Evolutionary conservation across 2,797 vertebrate species (phyloP).

Genomic region (Mormyrops boulengeri): DNA sequence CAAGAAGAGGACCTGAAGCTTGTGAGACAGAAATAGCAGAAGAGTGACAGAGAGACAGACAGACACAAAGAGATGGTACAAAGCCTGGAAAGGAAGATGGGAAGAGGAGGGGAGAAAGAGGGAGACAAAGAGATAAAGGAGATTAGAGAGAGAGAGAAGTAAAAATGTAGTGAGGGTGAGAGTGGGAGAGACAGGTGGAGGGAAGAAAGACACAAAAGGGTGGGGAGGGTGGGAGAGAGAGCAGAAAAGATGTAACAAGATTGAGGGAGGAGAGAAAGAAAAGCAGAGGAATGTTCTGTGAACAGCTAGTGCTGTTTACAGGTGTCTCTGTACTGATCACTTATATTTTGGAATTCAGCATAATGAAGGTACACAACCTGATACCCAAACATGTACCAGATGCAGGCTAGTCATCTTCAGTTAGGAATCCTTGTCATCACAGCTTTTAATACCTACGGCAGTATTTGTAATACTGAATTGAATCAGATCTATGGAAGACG

Average conservation of each 20-base stretch:
- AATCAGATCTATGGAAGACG: not conserved
- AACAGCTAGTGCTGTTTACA: not conserved
- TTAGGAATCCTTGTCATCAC: not conserved
- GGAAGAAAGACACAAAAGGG: not conserved
- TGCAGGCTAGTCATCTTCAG: not conserved
- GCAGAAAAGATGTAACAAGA: not conserved
- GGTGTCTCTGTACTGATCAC: not conserved
- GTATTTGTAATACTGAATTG: not conserved
- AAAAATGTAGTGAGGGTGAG: not conserved
- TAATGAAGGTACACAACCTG: not conserved
- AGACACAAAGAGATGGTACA: not conserved
- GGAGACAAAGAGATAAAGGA: not conserved
- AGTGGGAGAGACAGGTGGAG: slow-evolving; percentile 1
- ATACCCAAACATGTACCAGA: not conserved
- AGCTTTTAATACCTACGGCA: not conserved
- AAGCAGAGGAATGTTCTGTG: not conserved
- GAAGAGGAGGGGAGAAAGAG: not conserved
- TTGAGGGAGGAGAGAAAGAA: not conserved
- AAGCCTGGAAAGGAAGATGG: not conserved
- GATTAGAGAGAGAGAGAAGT: not conserved
- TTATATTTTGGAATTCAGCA: not conserved
- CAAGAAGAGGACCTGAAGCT: not conserved
- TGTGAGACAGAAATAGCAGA: not conserved
- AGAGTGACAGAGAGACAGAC: not conserved
- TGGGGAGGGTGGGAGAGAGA: not conserved